Evolutionary conservation across 2,113 vertebrate species (phyloP).

Genomic region (Phyllostomus hastatus): DNA sequence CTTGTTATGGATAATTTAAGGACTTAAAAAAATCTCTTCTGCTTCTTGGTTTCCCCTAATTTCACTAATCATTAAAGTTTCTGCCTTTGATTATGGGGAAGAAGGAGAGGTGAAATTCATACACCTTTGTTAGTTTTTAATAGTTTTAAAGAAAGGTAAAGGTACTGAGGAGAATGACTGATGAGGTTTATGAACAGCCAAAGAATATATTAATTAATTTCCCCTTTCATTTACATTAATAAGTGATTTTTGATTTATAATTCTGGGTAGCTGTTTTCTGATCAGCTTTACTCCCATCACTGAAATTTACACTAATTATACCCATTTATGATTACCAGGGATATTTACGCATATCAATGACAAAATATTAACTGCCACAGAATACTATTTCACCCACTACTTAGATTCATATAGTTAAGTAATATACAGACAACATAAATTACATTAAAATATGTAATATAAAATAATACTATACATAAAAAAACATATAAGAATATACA

Average conservation of each 20-base stretch:
- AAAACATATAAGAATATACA: not conserved
- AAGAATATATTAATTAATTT: not conserved
- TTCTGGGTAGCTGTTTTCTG: not conserved
- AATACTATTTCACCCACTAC: not conserved
- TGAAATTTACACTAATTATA: not conserved
- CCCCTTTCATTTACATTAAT: not conserved
- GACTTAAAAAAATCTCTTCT: not conserved
- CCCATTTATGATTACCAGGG: not conserved
- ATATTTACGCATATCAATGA: not conserved
- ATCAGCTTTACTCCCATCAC: not conserved
- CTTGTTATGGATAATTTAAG: not conserved
- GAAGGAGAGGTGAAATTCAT: slow-evolving; percentile 34
- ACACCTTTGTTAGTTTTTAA: slow-evolving; percentile 46
- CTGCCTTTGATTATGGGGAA: slow-evolving; percentile 20
- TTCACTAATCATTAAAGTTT: not conserved
- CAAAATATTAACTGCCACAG: not conserved
- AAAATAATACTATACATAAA: not conserved
- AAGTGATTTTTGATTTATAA: not conserved
- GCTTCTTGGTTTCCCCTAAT: not conserved
- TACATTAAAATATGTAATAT: not conserved
- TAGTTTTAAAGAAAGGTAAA: slow-evolving; percentile 28
- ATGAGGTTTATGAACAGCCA: not conserved
- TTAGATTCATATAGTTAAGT: not conserved
- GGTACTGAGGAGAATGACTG: not conserved
- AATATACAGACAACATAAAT: not conserved